phyloP scores from a whole-genome alignment of 2,113 vertebrate species.

The Anas platyrhynchos region DNA sequence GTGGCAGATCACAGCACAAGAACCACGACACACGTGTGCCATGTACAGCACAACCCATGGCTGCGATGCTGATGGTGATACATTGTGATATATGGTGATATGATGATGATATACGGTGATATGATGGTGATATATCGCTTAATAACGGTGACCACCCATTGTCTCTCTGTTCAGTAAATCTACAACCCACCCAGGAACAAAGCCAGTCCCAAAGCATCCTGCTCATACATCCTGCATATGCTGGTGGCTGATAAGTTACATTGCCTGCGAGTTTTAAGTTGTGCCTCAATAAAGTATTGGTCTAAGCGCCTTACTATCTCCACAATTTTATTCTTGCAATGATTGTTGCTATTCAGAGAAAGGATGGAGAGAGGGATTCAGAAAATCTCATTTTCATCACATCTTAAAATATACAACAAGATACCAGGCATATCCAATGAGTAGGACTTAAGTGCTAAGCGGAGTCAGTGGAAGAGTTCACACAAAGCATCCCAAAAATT shows the following conservation, averaged over 20 bases:
- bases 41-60: fast-evolving
- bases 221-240: not conserved
- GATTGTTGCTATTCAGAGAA: not conserved
- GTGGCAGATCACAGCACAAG: not conserved
- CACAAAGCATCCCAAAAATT: not conserved
- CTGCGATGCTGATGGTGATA: too few species aligned
- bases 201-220: not conserved
- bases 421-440: not conserved
- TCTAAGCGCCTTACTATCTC: not conserved
- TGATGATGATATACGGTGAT: too few species aligned
- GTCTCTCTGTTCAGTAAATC: not conserved
- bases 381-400: not conserved
- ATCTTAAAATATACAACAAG: not conserved
- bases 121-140: not conserved
- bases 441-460: fast-evolving
- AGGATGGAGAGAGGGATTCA: not conserved
- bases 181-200: not conserved
- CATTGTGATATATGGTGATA: too few species aligned
- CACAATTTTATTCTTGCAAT: not conserved
- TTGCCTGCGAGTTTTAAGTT: not conserved
- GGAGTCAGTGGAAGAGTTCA: not conserved
- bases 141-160: not conserved
- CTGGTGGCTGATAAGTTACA: not conserved
- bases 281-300: not conserved
- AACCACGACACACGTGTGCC: fast-evolving